These are phyloP conservation scores for Alexandromys fortis DNA, from an alignment of 2,113 vertebrate species.

Conservation along the genomic window DNA sequence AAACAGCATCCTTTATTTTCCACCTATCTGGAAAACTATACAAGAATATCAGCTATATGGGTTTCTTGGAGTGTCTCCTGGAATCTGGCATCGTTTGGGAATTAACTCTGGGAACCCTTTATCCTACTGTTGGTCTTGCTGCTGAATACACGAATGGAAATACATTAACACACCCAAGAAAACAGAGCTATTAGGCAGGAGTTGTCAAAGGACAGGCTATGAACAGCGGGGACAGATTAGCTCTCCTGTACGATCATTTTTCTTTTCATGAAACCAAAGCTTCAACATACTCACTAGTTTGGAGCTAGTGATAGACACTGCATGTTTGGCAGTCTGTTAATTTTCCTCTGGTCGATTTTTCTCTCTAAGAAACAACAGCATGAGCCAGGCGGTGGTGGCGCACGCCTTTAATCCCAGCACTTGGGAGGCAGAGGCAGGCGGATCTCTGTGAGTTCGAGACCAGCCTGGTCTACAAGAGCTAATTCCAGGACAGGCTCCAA, in stretches of 20 bases:
- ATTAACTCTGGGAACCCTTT: background rate
- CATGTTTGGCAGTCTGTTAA: background rate
- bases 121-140: background rate
- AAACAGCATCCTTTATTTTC: background rate
- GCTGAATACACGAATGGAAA: background rate
- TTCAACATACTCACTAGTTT: background rate
- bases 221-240: background rate
- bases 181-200: background rate
- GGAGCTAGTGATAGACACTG: background rate
- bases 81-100: background rate
- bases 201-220: background rate
- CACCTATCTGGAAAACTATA: background rate
- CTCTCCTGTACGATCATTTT: background rate
- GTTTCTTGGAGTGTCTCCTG: background rate
- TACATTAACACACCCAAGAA: background rate
- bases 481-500: too few species aligned
- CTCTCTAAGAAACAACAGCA: background rate
- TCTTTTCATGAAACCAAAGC: constrained; percentile 52
- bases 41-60: background rate
- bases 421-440: too few species aligned
- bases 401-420: too few species aligned
- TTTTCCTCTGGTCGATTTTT: background rate
- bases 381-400: background rate
- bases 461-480: too few species aligned
- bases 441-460: too few species aligned